Conservation (phyloP, 2,888 invertebrate genomes). For the Mechanitis messenoides region DNA sequence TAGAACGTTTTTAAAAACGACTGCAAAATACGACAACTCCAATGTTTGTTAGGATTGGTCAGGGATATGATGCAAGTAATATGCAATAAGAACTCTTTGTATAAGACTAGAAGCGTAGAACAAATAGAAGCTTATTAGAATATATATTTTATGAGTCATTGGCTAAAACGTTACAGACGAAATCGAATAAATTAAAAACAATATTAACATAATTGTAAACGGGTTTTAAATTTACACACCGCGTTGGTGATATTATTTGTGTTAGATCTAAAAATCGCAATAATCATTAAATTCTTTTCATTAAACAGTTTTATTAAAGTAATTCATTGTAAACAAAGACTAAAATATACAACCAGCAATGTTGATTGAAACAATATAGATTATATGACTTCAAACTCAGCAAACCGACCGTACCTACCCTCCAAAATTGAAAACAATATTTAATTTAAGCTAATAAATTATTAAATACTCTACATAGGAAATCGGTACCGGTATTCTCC, state of each 20-base stretch:
- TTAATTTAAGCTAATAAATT: neutral
- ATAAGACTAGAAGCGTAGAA: neutral
- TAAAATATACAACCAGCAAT: neutral
- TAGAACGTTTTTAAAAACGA: neutral
- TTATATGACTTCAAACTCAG: no score
- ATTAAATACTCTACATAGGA: neutral
- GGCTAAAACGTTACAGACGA: neutral
- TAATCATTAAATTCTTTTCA: no score
- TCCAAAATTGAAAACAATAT: neutral
- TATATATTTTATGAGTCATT: neutral
- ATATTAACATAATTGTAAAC: no score
- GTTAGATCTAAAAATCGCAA: no score
- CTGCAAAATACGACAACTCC: slow-evolving; percentile 16
- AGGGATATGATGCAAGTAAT: slow-evolving; percentile 37
- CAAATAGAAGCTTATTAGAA: neutral
- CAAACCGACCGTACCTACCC: neutral
- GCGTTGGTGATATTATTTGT: no score
- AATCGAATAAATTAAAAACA: neutral
- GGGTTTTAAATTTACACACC: no score
- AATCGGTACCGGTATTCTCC: no score
- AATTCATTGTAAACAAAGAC: neutral
- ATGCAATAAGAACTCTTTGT: slow-evolving; percentile 12
- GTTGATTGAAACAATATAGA: no score
- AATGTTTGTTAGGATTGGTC: slow-evolving; percentile 45
- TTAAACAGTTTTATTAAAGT: no score